phyloP scores from a whole-genome alignment of 37 sponge, comb jelly and placozoan species.

The Agelas oroides region DNA sequence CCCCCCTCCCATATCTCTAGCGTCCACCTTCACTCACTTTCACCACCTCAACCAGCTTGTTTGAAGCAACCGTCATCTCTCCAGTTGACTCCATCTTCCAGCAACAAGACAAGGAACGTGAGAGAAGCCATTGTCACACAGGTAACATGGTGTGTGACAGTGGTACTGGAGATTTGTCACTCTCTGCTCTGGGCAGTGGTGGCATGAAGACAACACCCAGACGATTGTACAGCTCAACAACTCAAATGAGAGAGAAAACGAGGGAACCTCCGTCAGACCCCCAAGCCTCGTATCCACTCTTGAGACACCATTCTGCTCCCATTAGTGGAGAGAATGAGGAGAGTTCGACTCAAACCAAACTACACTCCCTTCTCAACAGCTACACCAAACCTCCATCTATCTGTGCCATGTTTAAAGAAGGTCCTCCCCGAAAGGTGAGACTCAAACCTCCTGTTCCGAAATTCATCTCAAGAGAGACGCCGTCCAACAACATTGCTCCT shows the following conservation, averaged over 20 bases:
- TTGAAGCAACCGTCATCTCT: slow-evolving; percentile 61
- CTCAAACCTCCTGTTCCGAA: slow-evolving; percentile 23
- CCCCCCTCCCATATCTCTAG: slow-evolving; percentile 27
- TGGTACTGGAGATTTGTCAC: background rate
- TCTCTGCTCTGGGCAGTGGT: background rate
- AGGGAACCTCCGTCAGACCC: no score
- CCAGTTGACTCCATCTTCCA: slow-evolving; percentile 49
- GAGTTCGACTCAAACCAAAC: slow-evolving; percentile 5
- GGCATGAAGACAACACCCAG: background rate
- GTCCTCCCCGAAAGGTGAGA: slow-evolving; percentile 10
- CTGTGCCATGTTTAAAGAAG: background rate
- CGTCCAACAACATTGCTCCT: no score
- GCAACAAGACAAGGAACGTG: background rate
- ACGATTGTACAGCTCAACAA: background rate
- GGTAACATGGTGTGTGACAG: background rate
- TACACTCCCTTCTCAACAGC: slow-evolving; percentile 22
- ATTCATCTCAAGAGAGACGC: background rate
- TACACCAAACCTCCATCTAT: slow-evolving; percentile 1
- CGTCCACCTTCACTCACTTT: slow-evolving; percentile 51
- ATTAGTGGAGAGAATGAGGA: background rate
- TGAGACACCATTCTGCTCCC: no score
- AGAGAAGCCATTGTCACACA: background rate
- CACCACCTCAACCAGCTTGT: slow-evolving; percentile 47
- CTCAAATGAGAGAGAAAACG: no score
- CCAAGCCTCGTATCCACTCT: no score